Percentiles rank a stretch among this genome's conserved stretches.
These are phyloP conservation scores for Tetheella fluctuosa DNA, from an alignment of 2,888 invertebrate species.

Conservation along the genomic window DNA sequence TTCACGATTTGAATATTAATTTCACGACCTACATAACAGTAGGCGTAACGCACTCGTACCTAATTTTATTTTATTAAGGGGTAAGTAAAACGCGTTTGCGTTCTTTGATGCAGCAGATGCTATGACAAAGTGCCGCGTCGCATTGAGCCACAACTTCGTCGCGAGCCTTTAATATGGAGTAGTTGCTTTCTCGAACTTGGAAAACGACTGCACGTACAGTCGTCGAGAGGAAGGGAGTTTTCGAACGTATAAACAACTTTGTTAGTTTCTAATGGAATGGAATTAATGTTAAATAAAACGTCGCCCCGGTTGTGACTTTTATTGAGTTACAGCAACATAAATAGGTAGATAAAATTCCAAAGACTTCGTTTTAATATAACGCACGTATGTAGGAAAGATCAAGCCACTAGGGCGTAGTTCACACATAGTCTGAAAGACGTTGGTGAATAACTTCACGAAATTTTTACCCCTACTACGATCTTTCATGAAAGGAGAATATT, in stretches of 20 bases:
- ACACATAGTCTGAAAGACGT: conserved; percentile 53
- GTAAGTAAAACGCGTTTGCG: conserved; percentile 39
- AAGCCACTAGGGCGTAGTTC: conserved; percentile 58
- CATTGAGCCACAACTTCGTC: conserved; percentile 57
- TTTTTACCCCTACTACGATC: conserved; percentile 43
- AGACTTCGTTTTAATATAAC: conserved; percentile 31
- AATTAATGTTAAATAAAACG: conserved; percentile 57
- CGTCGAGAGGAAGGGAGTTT: conserved; percentile 51
- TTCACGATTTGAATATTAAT: conserved; percentile 51
- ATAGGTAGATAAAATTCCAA: conserved; percentile 26
- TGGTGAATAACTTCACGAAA: conserved; percentile 51
- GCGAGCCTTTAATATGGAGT: conserved; percentile 64
- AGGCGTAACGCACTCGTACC: conserved; percentile 35
- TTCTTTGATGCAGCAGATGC: conserved; percentile 61
- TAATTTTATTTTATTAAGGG: conserved; percentile 51
- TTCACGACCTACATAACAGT: conserved; percentile 31
- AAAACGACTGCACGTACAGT: conserved; percentile 57
- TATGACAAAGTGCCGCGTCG: conserved; percentile 57
- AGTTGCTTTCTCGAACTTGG: conserved; percentile 61
- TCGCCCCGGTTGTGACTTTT: conserved; percentile 37
- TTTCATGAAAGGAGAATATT: conserved; percentile 36
- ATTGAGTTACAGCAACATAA: conserved; percentile 35
- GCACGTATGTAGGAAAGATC: conserved; percentile 41
- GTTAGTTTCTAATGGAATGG: conserved; percentile 57
- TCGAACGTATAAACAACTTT: conserved; percentile 63